Conservation (phyloP, 1,140 invertebrate species). For the Phortica variegata region DNA sequence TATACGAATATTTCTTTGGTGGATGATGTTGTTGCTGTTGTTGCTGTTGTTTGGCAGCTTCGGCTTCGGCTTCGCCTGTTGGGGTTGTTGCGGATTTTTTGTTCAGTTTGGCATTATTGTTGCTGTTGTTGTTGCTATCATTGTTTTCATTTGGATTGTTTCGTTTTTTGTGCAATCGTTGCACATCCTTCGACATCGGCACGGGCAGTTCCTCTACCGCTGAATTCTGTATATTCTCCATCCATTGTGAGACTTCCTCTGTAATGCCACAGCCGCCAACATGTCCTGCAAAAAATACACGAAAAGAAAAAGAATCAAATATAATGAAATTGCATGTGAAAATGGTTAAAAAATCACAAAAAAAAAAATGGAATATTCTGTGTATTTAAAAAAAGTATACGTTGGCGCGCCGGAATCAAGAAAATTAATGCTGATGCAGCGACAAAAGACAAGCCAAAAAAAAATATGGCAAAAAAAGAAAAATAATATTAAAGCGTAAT, state of each 20-base stretch:
- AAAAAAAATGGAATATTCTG: too few relatives aligned
- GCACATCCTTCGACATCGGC: conserved; percentile 54
- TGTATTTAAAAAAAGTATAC: conserved; percentile 16
- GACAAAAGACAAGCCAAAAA: too few relatives aligned
- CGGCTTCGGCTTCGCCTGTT: conserved; percentile 32
- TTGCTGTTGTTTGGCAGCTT: conserved; percentile 27
- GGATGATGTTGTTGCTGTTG: conserved; percentile 50
- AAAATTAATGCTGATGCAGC: conserved; percentile 28
- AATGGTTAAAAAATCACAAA: not conserved
- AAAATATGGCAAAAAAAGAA: too few relatives aligned
- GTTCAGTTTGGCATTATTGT: not conserved
- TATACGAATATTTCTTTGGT: conserved; percentile 57
- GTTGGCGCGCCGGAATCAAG: conserved; percentile 17
- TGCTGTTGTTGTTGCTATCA: conserved; percentile 1
- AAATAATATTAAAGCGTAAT: too few relatives aligned
- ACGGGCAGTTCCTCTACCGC: conserved; percentile 61
- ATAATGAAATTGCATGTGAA: conserved; percentile 7
- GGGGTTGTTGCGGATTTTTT: conserved; percentile 38
- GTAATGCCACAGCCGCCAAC: conserved; percentile 83
- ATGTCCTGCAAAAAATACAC: conserved; percentile 64
- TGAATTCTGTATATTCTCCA: conserved; percentile 88
- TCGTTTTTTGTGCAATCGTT: conserved; percentile 42
- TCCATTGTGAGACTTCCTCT: conserved; percentile 84
- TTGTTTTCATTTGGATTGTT: conserved; percentile 3
- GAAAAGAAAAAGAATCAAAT: conserved; percentile 14